phyloP scores from a whole-genome alignment of 2,113 vertebrate genomes.

The Bufo gargarizans region DNA sequence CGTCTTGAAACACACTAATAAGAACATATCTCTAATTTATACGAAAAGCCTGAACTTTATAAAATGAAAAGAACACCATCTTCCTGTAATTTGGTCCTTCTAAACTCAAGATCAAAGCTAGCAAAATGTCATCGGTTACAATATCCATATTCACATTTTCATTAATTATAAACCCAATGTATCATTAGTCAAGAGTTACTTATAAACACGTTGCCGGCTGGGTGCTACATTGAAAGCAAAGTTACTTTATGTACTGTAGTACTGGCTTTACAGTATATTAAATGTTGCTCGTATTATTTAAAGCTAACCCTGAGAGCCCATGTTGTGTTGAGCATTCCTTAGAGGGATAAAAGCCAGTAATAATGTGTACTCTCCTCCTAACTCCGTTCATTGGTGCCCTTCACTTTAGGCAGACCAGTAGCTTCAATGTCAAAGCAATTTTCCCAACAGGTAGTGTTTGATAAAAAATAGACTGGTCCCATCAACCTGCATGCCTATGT shows the following conservation, averaged over 20 bases:
- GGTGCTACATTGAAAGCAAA: neutral
- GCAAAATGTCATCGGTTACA: conserved; percentile 48
- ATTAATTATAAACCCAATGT: conserved; percentile 53
- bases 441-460: no score
- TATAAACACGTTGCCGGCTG: neutral
- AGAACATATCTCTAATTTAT: conserved; percentile 27
- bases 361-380: no score
- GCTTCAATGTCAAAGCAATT: no score
- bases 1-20: neutral
- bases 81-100: conserved; percentile 40
- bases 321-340: no score
- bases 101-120: conserved; percentile 55
- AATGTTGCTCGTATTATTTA: neutral
- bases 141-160: conserved; percentile 46
- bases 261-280: neutral
- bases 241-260: neutral
- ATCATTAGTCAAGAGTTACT: conserved; percentile 20
- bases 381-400: no score
- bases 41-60: conserved; percentile 52
- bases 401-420: no score
- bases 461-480: no score
- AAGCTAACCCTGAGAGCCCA: no score
- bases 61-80: conserved; percentile 11
- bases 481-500: no score
- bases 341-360: no score